Evolutionary conservation across 2,797 vertebrate species (phyloP).

Genomic region (Notolepis coatsorum): DNA sequence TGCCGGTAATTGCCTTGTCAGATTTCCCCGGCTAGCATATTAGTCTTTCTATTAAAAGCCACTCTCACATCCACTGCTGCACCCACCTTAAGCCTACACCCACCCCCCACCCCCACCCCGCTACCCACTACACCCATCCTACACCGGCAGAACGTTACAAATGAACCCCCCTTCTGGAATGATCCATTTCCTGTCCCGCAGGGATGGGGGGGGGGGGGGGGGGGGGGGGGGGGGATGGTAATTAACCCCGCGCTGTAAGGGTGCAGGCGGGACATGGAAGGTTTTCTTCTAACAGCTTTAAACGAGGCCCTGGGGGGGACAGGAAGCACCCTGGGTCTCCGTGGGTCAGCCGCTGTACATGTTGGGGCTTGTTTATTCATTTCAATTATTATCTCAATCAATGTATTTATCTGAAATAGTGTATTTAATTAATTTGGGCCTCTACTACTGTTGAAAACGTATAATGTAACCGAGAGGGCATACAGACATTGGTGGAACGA

Average conservation of each 20-base stretch:
- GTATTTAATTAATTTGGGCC: too few relatives aligned
- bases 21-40: conserved; percentile 53
- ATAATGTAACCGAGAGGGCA: too few relatives aligned
- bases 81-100: not conserved
- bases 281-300: not conserved
- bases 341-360: too few relatives aligned
- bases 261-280: not conserved
- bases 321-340: too few relatives aligned
- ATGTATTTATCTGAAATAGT: too few relatives aligned
- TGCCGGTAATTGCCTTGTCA: conserved; percentile 76
- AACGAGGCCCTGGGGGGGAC: too few relatives aligned
- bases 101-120: not conserved
- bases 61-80: conserved; percentile 30
- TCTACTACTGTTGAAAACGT: too few relatives aligned
- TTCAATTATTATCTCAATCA: too few relatives aligned
- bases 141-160: conserved; percentile 44
- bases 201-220: conserved; percentile 3
- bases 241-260: not conserved
- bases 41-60: conserved; percentile 78
- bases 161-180: conserved; percentile 37
- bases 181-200: conserved; percentile 35
- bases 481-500: too few relatives aligned
- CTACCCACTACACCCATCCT: too few relatives aligned
- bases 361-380: too few relatives aligned
- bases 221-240: too few relatives aligned